A percentile compares a stretch with the other conserved stretches of the same genome.
Conservation (phyloP, 2,888 invertebrate genomes). For the Mellilla xanthometata region DNA sequence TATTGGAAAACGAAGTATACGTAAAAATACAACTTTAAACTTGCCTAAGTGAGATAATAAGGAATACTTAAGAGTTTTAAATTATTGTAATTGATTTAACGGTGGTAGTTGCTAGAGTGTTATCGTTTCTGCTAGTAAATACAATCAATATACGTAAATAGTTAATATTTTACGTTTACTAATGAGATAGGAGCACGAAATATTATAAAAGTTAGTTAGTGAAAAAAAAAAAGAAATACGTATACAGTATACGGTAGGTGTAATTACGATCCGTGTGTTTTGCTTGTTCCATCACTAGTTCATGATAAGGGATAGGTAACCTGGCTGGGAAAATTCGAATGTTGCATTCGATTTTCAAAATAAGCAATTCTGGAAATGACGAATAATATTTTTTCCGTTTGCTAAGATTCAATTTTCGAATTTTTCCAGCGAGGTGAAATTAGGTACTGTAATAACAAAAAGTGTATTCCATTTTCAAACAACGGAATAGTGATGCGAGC, state of each 20-base stretch:
- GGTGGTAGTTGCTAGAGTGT: conserved; percentile 77
- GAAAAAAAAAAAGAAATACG: conserved; percentile 64
- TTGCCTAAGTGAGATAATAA: conserved; percentile 82
- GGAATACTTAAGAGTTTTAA: conserved; percentile 77
- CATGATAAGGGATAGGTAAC: too few relatives aligned
- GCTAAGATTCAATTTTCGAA: too few relatives aligned
- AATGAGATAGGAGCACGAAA: conserved; percentile 54
- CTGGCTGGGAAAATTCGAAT: too few relatives aligned
- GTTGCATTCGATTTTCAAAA: too few relatives aligned
- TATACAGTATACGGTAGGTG: conserved; percentile 80
- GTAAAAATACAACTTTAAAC: conserved; percentile 81
- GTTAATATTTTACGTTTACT: conserved; percentile 57
- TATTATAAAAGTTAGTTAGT: conserved; percentile 69
- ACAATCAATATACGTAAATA: conserved; percentile 68
- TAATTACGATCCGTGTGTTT: conserved; percentile 55
- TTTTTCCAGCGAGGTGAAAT: neutral
- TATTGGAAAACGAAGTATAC: conserved; percentile 82
- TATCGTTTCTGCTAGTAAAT: conserved; percentile 75
- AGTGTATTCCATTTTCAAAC: conserved; percentile 10
- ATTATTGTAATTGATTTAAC: conserved; percentile 78
- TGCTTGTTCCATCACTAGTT: conserved; percentile 38
- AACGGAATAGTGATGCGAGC: conserved; percentile 20
- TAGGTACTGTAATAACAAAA: neutral
- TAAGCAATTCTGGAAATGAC: too few relatives aligned
- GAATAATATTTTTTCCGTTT: too few relatives aligned